Evolutionary conservation across 1,140 invertebrate species (phyloP), one percentile per base, ranked within the genome.

Genomic region (Parasteatoda tepidariorum): DNA sequence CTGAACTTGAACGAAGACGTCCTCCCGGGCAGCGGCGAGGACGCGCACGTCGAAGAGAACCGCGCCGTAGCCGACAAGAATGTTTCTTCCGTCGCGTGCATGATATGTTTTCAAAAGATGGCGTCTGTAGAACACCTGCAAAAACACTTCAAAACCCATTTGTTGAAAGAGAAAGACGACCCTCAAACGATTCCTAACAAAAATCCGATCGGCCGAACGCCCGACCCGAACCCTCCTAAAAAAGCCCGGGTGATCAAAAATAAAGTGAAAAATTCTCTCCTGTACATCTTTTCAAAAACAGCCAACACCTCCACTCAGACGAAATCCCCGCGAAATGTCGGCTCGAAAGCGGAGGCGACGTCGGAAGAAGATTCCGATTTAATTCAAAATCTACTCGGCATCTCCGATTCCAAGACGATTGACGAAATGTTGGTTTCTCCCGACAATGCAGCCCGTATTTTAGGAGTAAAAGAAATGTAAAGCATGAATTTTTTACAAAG

Each of bases 351-450:
- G 38, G 59, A 83, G 15, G 59, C 71, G 33, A 41, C 18, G 54
- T 59, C 81, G 33, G 71, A 57, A 68, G 79, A 70, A 3, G 91
- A 71, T 5, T 91, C 91, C 74, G 95, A 97, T 87, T 90, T 97
- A 41, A 95, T 98, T 85, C 95, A 95, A 0, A 96, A 96, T 88
- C 90, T 98, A 0, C 89, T 98, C 0, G 96, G 96, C 0, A 95
- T 97, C 79, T 92, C 93, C 74, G 95, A 95, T 88, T 93, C 93
- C 81, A 93, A 93, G n/a, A 94, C 97, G 75, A 92, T 96, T 55
- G 96, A 97, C 86, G 93, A 95, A 87, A 92, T 97, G 81, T 90
- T 97, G 0, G 91, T 92, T 48, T 93, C 94, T 0, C 92, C 95
- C 0, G 95, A 96, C 85, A 95, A 95, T 87, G 96, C 95, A 3